A percentile compares a stretch with the other conserved stretches of the same genome.
phyloP scores from a whole-genome alignment of 2,797 vertebrate species.

The Strix occidentalis region DNA sequence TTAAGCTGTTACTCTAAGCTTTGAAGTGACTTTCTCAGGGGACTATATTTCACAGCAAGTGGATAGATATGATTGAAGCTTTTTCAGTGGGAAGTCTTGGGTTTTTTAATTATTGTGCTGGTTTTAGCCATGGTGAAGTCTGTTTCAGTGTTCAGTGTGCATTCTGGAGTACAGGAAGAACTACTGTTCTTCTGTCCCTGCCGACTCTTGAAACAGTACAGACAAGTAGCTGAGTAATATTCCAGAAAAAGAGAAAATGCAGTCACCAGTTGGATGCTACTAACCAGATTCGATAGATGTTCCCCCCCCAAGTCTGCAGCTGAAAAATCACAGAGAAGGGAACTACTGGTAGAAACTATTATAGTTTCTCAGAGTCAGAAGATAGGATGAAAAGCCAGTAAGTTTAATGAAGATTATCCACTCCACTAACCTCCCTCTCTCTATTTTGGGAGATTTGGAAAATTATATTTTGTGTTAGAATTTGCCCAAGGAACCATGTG shows the following conservation, averaged over 20 bases:
- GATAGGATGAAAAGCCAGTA: neutral
- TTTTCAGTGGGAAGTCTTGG: neutral
- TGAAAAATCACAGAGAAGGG: neutral
- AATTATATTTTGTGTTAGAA: neutral
- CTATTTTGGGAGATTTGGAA: neutral
- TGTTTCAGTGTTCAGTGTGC: neutral
- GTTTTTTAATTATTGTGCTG: neutral
- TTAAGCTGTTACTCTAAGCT: neutral
- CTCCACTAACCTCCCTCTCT: neutral
- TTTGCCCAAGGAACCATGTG: neutral
- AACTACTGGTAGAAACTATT: neutral
- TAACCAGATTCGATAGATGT: neutral
- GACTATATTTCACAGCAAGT: neutral
- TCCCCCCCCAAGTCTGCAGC: neutral
- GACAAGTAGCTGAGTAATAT: neutral
- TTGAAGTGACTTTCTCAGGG: neutral
- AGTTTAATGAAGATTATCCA: neutral
- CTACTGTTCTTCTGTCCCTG: neutral
- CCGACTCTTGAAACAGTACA: neutral
- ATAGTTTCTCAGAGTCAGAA: neutral
- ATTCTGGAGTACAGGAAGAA: neutral
- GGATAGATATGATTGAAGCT: neutral
- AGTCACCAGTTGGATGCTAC: neutral
- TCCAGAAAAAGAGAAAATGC: neutral
- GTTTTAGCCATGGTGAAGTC: neutral